Percentiles rank a stretch among this genome's conserved stretches.
phyloP scores from a whole-genome alignment of 2,797 vertebrate species.

The Arnoldichthys spilopterus region DNA sequence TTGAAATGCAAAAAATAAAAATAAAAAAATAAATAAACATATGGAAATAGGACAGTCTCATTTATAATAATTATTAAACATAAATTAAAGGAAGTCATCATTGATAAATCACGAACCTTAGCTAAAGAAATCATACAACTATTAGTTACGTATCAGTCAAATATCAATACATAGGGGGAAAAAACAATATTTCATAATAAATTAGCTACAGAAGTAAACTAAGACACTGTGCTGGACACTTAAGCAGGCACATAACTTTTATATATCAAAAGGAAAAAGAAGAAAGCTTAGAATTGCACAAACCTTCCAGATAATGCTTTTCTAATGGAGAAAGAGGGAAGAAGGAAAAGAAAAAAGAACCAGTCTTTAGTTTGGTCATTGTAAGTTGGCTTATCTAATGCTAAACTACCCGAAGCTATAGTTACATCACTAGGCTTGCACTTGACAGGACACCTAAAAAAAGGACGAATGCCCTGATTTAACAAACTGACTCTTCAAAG shows the following conservation, averaged over 20 bases:
- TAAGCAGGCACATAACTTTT: constrained; percentile 76
- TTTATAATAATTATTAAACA: not conserved
- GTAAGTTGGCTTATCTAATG: constrained; percentile 58
- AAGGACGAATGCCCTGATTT: not conserved
- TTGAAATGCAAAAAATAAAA: not conserved
- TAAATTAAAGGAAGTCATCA: not conserved
- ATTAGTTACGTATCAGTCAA: constrained; percentile 18
- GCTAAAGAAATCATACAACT: constrained; percentile 31
- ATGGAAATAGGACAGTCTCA: constrained; percentile 6
- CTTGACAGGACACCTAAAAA: constrained; percentile 57
- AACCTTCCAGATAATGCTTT: constrained; percentile 91
- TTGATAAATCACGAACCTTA: constrained; percentile 17
- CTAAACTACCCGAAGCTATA: constrained; percentile 64
- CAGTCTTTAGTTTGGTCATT: constrained; percentile 78
- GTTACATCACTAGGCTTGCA: constrained; percentile 78
- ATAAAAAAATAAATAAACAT: constrained; percentile 38
- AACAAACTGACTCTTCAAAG: not conserved
- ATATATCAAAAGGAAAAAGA: constrained; percentile 64
- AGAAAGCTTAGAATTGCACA: constrained; percentile 82
- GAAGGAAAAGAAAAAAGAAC: constrained; percentile 76
- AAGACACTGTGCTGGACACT: constrained; percentile 77
- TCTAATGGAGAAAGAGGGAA: constrained; percentile 83
- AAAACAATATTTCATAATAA: constrained; percentile 33
- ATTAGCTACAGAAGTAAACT: constrained; percentile 74
- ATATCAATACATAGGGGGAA: not conserved